Evolutionary conservation across 2,888 invertebrate species (phyloP), one percentile per base, ranked within the genome.

Genomic region (Pterostichus niger): DNA sequence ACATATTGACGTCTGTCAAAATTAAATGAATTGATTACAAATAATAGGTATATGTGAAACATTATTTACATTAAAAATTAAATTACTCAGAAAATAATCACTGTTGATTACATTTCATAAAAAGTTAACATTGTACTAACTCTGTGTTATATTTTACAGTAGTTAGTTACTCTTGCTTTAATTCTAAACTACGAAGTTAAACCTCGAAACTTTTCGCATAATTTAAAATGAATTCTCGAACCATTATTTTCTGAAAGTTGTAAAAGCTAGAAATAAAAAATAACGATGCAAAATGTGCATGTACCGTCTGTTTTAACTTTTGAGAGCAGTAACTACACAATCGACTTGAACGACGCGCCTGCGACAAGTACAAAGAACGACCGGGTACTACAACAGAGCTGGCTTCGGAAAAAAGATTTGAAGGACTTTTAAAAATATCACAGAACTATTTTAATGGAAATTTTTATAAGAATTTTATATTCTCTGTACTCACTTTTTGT

Each of bases 251-350:
- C 61, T 49, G 64, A 17, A 79, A 61, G 61, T 24, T n/a, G 64
- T 79, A 64, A 79, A 79, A 79, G 79, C 79, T 35, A 64, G 24
- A 79, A 79, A 46, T 61, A 79, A 79, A 78, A 75, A 49, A n/a
- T 11, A 52, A 52, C 75, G 75, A 52, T 33, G 54, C 52, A 11
- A 46, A 75, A 52, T 79, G 59, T 46, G 64, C 59, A 46, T 64
- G 61, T 46, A 64, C 49, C 64, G 40, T 79, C 24, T 64, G 79
- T 79, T 79, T 79, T 61, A 79, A 79, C 64, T 79, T 76, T 64
- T 64, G 49, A 52, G 35, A 54, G 56, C 56, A 15, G 56, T 17
- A 61, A 10, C 59, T 59, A 17, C 54, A 68, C 40, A 40, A 68
- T 59, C 40, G 40, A 40, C 7, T 40, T 31, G 31, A 59, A 59